Evolutionary conservation across 2,888 invertebrate genomes (phyloP), one percentile per base, ranked within the genome.

Genomic region (Ophioninae sp.): DNA sequence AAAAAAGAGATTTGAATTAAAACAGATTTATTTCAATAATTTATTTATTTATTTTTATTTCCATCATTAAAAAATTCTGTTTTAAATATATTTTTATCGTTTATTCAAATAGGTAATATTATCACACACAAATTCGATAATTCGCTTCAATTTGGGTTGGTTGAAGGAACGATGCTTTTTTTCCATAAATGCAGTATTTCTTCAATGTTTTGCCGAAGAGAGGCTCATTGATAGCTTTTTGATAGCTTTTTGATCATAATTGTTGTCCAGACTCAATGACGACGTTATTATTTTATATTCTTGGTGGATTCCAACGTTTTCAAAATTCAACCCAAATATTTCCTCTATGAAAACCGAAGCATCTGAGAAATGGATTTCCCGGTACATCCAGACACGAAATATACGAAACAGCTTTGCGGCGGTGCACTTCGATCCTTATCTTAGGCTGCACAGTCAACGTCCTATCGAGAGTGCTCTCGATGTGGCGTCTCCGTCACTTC

Each of bases 401-500:
- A 51, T 17, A 51, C 51, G 13, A 51, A 51, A 67, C 23, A 63
- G 63, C 51, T 82, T 82, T 73, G 64, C 44, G 44, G 71, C 61
- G 61, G 59, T 59, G 67, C 37, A 56, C 30, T 73, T 56, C 6
- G 37, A 23, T 23, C 63, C 64, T 72, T 81, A 81, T 81, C 81
- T 72, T 30, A 41, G 20, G n/a, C 20, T 6, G 20, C 39, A 9
- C 10, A 65, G 69, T 75, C 67, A 37, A 71, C 56, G 67, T 61
- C 59, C 71, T 79, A 75, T 79, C 44, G 51, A 23, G 63, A n/a
- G 63, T 44, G 30, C 76, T 78, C 20, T 22, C 13, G 44, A 61
- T 37, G 44, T 39, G 71, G 74, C 78, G 82, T 67, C 64, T 80
- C 37, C 69, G 65, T 41, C 41, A 79, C 76, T 79, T 75, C 72